Percentiles rank a stretch among this genome's conserved stretches.
phyloP scores from a whole-genome alignment of 2,797 vertebrate genomes.

The Enteromius anoplus region DNA sequence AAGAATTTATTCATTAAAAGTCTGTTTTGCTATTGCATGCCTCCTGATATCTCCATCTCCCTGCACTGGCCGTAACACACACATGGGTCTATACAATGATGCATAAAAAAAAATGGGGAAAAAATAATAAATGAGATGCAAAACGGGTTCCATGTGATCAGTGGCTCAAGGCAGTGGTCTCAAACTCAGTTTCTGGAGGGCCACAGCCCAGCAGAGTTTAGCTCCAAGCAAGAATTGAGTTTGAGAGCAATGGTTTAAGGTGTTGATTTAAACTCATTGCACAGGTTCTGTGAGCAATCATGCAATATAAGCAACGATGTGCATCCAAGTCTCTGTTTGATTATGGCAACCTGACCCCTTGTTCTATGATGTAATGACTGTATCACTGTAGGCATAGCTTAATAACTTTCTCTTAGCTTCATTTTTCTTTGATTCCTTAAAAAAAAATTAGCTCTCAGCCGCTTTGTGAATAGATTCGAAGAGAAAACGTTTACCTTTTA shows the following conservation, averaged over 20 bases:
- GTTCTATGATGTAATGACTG: neutral
- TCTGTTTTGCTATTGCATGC: too few species aligned
- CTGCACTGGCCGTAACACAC: too few species aligned
- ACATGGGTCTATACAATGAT: neutral
- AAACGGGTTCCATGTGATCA: neutral
- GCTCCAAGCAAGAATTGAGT: too few species aligned
- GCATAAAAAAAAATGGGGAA: neutral
- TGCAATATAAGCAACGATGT: neutral
- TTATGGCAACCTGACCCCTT: neutral
- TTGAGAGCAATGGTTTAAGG: too few species aligned
- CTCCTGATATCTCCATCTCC: too few species aligned
- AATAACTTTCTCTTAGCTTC: neutral
- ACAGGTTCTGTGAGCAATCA: neutral
- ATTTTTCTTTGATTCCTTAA: neutral
- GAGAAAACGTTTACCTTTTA: neutral
- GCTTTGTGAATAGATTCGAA: neutral
- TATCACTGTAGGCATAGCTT: neutral
- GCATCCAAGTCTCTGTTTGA: neutral
- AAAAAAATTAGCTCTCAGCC: neutral
- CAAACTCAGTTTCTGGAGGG: too few species aligned
- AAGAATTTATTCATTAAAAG: too few species aligned
- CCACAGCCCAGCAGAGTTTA: too few species aligned
- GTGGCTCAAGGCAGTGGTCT: too few species aligned
- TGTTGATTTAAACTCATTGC: neutral
- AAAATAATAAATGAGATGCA: neutral